Percentiles rank a stretch among this genome's conserved stretches.
These are phyloP conservation scores for Grapholita molesta DNA, from an alignment of 1,140 invertebrate genomes.

Conservation along the genomic window DNA sequence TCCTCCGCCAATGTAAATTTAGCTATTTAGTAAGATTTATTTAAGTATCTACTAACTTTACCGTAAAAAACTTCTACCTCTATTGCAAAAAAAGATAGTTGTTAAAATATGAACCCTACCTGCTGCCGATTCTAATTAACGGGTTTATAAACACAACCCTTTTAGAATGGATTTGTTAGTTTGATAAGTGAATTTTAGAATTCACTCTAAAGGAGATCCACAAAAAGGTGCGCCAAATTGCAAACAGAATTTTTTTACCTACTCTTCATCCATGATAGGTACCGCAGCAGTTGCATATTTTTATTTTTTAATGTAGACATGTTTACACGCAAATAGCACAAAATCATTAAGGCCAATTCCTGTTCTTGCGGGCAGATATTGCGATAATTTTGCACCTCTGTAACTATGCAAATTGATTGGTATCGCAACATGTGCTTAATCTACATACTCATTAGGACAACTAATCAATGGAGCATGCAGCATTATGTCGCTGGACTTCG, in stretches of 20 bases:
- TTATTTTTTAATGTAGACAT: not conserved
- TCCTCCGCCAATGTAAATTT: no score
- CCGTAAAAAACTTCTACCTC: no score
- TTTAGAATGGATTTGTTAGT: constrained; percentile 4
- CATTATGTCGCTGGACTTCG: not conserved
- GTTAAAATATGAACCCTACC: not conserved
- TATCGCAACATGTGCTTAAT: constrained; percentile 13
- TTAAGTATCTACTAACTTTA: no score
- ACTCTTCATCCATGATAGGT: not conserved
- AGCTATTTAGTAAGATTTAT: no score
- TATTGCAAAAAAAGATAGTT: not conserved
- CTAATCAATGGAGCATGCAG: constrained; percentile 11
- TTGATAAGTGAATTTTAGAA: not conserved
- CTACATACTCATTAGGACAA: constrained; percentile 9
- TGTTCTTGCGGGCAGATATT: constrained; percentile 10
- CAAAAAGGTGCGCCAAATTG: not conserved
- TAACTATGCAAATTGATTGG: constrained; percentile 18
- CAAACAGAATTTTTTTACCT: not conserved
- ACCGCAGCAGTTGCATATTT: not conserved
- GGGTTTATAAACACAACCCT: not conserved
- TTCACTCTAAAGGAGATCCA: not conserved
- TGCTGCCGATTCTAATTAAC: not conserved
- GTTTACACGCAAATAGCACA: not conserved
- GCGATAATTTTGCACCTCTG: constrained; percentile 8
- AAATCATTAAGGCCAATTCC: constrained; percentile 13